Percentiles rank a stretch among this genome's conserved stretches.
These are phyloP conservation scores for Ispidina lecontei DNA, from an alignment of 2,797 vertebrate species.

Conservation along the genomic window DNA sequence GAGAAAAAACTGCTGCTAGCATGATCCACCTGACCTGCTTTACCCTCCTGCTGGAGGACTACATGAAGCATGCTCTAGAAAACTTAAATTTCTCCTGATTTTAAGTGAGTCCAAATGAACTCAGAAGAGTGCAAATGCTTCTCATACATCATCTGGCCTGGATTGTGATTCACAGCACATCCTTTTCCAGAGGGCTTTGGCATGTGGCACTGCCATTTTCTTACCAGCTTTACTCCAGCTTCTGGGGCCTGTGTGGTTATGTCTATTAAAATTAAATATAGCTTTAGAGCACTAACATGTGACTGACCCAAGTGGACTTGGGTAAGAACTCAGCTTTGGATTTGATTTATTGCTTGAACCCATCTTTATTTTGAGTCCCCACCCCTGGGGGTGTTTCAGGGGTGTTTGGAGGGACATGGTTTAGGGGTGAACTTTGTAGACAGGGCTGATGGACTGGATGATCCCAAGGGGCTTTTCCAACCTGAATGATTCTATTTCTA, in stretches of 20 bases:
- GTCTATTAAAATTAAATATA: not conserved
- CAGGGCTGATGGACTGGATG: no score
- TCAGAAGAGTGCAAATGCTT: not conserved
- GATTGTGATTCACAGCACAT: not conserved
- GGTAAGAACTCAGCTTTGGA: not conserved
- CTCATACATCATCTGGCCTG: not conserved
- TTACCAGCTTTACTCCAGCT: not conserved
- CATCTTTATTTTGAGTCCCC: not conserved
- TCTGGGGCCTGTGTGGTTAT: not conserved
- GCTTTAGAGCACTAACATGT: not conserved
- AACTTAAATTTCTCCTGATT: not conserved
- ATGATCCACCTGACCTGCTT: constrained; percentile 46
- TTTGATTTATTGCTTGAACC: not conserved
- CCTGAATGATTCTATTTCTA: not conserved
- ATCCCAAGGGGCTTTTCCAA: no score
- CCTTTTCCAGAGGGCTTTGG: not conserved
- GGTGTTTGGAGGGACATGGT: no score
- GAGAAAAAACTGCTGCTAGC: constrained; percentile 17
- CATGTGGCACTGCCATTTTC: not conserved
- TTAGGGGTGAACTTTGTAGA: no score
- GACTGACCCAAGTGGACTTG: not conserved
- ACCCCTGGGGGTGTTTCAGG: no score
- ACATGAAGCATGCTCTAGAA: constrained; percentile 16
- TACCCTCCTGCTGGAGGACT: not conserved
- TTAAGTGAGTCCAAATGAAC: not conserved